phyloP scores from a whole-genome alignment of 2,888 invertebrate genomes.

The Brachyptera risi region DNA sequence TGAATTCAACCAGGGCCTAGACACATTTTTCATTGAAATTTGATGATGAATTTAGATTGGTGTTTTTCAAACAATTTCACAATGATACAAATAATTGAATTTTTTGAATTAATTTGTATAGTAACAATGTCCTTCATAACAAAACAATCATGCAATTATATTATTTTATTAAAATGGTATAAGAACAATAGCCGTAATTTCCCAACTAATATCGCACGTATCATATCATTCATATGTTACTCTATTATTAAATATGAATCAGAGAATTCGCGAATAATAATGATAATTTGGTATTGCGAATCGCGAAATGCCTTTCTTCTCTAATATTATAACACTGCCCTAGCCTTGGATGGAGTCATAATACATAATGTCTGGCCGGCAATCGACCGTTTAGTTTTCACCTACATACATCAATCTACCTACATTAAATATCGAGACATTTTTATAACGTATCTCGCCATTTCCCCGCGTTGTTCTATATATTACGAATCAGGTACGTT shows the following conservation, averaged over 20 bases:
- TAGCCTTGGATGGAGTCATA: constrained; percentile 1
- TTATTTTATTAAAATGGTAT: not conserved
- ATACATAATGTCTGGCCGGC: not conserved
- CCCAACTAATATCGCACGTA: not conserved
- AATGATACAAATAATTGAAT: no score
- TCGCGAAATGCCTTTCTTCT: not conserved
- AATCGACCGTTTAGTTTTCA: constrained; percentile 5
- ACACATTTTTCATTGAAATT: no score
- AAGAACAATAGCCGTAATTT: not conserved
- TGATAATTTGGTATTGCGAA: constrained; percentile 12
- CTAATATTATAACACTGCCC: not conserved
- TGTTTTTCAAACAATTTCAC: no score
- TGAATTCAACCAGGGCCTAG: no score
- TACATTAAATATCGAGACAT: not conserved
- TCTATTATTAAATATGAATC: constrained; percentile 12
- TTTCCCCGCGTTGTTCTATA: not conserved
- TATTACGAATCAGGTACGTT: not conserved
- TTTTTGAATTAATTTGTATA: no score
- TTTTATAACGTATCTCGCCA: not conserved
- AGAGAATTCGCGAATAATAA: constrained; percentile 7
- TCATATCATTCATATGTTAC: not conserved
- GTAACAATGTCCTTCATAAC: no score
- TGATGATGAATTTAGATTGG: no score
- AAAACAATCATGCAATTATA: no score
- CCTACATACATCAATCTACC: constrained; percentile 6